Percentiles rank a stretch among this genome's conserved stretches.
phyloP scores from a whole-genome alignment of 2,888 invertebrate genomes.

The Papilio protenor region DNA sequence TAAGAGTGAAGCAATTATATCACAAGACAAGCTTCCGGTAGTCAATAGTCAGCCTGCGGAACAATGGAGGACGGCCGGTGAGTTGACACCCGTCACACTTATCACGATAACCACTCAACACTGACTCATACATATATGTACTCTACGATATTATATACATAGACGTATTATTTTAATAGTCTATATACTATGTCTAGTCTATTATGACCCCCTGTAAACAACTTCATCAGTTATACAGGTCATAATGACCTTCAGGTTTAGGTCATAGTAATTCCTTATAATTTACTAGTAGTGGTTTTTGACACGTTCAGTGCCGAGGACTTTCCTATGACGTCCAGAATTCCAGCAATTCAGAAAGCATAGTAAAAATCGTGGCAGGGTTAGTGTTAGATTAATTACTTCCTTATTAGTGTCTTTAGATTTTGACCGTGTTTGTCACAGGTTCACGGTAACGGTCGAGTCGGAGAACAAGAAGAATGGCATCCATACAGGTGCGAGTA shows the following conservation, averaged over 20 bases:
- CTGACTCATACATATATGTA: conserved; percentile 20
- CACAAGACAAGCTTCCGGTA: conserved; percentile 66
- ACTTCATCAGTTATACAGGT: neutral
- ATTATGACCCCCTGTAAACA: neutral
- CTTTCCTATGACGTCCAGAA: no score
- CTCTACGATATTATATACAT: no score
- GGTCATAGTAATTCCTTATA: no score
- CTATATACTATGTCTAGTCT: neutral
- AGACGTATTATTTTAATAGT: neutral
- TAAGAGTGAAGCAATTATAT: conserved; percentile 53
- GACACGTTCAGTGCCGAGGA: no score
- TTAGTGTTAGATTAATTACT: no score
- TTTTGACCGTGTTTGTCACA: conserved; percentile 44
- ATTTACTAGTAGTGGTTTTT: no score
- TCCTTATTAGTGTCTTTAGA: neutral
- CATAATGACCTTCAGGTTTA: no score
- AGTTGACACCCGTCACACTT: conserved; percentile 1
- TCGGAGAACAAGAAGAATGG: conserved; percentile 76
- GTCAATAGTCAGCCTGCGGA: conserved; percentile 54
- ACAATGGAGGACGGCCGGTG: conserved; percentile 73
- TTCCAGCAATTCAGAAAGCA: no score
- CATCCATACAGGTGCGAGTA: conserved; percentile 77
- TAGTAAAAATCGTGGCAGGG: no score
- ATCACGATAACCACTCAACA: neutral
- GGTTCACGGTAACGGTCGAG: conserved; percentile 76